Evolutionary conservation across 1,140 invertebrate species (phyloP), one percentile per base, ranked within the genome.

Genomic region (Phthorimaea operculella): DNA sequence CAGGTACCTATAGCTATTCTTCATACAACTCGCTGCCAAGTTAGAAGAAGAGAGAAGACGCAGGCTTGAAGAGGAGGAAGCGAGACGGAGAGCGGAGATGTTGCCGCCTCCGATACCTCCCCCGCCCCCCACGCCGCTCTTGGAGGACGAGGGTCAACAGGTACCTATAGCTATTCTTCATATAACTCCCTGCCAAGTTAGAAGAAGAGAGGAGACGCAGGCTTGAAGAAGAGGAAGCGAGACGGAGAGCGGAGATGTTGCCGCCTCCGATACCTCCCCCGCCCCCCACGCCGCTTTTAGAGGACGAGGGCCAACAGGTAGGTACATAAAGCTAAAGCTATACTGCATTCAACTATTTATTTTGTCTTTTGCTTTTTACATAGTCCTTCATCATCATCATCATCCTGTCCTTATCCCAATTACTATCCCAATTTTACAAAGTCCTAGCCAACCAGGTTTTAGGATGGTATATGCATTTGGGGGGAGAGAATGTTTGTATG

Each of bases 201-300:
- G 76, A 75, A 60, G 69, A 78, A 63, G 60, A 66, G 21, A 72
- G 65, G 52, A 60, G 67, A 48, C 66, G 58, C 18, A 85, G 76
- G 34, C 72, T 70, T 0, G 76, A 76, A 49, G 76, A 83, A 61
- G 81, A 81, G 42, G 80, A 83, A 52, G 79, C 76, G 10, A 57
- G 76, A 1, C 66, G 76, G 28, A 82, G 80, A 49, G 79, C 76
- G 0, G 76, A 79, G 53, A 77, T 79, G 47, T 60, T 81, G 5
- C 79, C 81, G 0, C 79, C 81, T 0, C 71, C 78, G 7, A 54
- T 81, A 45, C 76, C 79, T 1, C 81, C 81, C n/a, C 81, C 81
- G 33, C 81, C 81, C 8, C 78, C 80, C 0, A 75, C 79, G 1
- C 81, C 81, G 14, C 77, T 28, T 4, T 28, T 28, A 4, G 21